Base-by-base conservation (phyloP, 2,888 invertebrate genomes). In the Hanleya hanleyi region DNA sequence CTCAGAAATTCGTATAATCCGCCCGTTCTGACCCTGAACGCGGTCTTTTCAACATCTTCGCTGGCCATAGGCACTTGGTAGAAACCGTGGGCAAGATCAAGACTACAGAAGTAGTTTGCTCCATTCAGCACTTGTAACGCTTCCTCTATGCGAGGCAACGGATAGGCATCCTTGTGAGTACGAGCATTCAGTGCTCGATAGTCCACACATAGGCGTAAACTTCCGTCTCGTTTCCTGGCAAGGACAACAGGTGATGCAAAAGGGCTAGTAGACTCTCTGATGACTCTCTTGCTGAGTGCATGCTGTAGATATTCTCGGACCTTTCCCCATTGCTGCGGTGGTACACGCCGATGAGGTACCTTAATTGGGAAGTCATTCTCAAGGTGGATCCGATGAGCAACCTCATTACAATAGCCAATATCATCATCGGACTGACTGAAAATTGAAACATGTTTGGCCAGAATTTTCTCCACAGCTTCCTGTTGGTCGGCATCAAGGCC, bases 61-160 rank as follows among this genome's bases (percentile, higher is more conserved):
- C 76, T 67, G 5, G 61, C 75, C 26, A 86, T 35, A 1, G 71
- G 64, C 1, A 81, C 67, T 36, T 80, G 78, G 68, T 77, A 77
- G 65, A 78, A 86, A 9, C 83, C 83, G 22, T 68, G 65, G 18
- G 68, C 67, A 32, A 77, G 67, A 22, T 76, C 78, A 37, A 77
- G 65, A 71, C 69, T 70, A n/a, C 70, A 69, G 57, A 86, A 83
- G 36, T 70, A 79, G 12, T 67, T 70, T 3, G 77, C 73, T 18
- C 80, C 77, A 7, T 62, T 37, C 32, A 83, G 47, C 1, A 65
- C 68, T 22, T 83, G 77, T 18, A 85, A 64, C 1, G 74, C 71
- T 26, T 83, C 82, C n/a, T 83, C 75, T n/a, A 87, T 82, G 4
- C 76, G 33, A 3, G 85, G 82, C 7, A 87, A 66, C 1, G 84